These are phyloP conservation scores for Mamestra configurata DNA, from an alignment of 1,140 invertebrate species.

Conservation along the genomic window DNA sequence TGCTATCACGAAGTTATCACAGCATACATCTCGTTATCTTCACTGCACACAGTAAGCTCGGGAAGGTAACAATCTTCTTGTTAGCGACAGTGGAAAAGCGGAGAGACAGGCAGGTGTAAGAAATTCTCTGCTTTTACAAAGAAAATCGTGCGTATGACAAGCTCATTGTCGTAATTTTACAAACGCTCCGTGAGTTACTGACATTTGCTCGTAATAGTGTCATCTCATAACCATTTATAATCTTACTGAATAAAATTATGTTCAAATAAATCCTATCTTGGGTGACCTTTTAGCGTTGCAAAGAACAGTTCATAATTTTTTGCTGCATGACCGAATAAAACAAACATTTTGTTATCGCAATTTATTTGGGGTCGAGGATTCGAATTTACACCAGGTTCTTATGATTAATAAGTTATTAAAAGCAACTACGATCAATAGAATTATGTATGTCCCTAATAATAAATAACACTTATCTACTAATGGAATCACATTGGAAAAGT, in stretches of 20 bases:
- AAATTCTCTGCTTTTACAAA: neutral
- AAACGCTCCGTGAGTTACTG: neutral
- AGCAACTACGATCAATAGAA: no score
- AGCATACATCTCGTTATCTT: neutral
- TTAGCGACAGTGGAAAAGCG: neutral
- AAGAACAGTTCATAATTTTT: neutral
- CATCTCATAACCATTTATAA: neutral
- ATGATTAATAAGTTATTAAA: no score
- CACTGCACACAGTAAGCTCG: slow-evolving; percentile 24
- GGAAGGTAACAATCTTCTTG: neutral
- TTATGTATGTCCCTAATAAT: no score
- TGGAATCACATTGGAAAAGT: no score
- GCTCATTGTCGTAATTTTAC: neutral
- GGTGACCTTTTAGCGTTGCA: neutral
- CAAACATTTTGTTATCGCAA: no score
- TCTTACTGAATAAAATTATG: no score
- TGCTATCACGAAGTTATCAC: slow-evolving; percentile 21
- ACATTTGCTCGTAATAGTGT: slow-evolving; percentile 5
- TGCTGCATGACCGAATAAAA: no score
- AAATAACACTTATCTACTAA: no score
- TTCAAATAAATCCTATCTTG: neutral
- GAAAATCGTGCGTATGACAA: neutral
- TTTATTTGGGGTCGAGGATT: no score
- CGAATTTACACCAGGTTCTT: no score
- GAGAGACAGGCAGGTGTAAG: neutral